Conservation (phyloP, 2,888 invertebrate species). For the Monopis laevigella region DNA sequence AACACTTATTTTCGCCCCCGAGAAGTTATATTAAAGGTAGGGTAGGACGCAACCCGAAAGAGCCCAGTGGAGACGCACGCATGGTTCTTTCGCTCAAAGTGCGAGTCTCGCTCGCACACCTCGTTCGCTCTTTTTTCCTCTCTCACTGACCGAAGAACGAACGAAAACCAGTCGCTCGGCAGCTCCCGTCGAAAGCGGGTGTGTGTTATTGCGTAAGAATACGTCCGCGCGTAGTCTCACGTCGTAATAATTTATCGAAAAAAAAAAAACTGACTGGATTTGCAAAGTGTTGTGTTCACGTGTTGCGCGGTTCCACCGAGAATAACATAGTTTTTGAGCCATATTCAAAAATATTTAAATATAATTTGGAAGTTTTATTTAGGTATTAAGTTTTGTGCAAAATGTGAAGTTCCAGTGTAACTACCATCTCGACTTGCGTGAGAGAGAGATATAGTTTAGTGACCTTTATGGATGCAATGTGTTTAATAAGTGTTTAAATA, state of each 20-base stretch:
- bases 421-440: not conserved
- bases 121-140: constrained; percentile 5
- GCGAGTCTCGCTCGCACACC: constrained; percentile 4
- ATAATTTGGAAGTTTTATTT: constrained; percentile 26
- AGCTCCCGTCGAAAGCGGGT: constrained; percentile 27
- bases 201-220: constrained; percentile 23
- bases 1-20: constrained; percentile 19
- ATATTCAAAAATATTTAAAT: no score
- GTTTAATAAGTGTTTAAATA: no score
- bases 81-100: constrained; percentile 9
- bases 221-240: constrained; percentile 38
- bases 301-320: constrained; percentile 24
- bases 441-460: no score
- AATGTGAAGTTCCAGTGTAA: constrained; percentile 39
- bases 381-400: constrained; percentile 48
- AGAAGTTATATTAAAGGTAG: constrained; percentile 11
- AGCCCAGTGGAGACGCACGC: constrained; percentile 6
- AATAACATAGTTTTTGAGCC: constrained; percentile 16
- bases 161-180: constrained; percentile 14
- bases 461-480: constrained; percentile 56
- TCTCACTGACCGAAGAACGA: constrained; percentile 9
- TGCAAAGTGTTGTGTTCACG: constrained; percentile 27
- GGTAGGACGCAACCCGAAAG: constrained; percentile 9
- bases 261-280: constrained; percentile 38
- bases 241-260: constrained; percentile 35